phyloP scores from a whole-genome alignment of 2,797 vertebrate species.

The Tinamus major region DNA sequence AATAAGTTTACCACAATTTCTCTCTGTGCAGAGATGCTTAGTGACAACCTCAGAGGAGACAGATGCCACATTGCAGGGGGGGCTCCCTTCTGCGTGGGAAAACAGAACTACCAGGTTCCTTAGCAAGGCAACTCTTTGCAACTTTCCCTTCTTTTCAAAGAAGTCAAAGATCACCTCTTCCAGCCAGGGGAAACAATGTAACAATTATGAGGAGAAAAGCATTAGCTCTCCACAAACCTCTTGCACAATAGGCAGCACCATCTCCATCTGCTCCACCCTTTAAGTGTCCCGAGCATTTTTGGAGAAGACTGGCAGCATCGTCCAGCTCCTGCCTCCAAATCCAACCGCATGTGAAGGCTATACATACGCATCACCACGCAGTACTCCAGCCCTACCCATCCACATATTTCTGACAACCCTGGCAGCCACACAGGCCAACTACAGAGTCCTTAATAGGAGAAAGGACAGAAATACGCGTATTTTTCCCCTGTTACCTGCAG shows the following conservation, averaged over 20 bases:
- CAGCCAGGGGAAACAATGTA: background rate
- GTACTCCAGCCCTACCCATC: background rate
- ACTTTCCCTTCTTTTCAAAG: background rate
- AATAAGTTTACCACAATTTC: background rate
- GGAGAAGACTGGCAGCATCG: constrained; percentile 3
- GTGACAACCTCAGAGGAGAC: background rate
- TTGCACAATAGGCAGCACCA: background rate
- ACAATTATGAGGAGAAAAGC: constrained; percentile 12
- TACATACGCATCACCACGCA: background rate
- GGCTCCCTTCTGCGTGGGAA: background rate
- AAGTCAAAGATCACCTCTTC: background rate
- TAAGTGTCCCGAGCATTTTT: constrained; percentile 17
- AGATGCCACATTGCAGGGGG: background rate
- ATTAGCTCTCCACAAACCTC: constrained; percentile 33
- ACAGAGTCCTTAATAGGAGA: fast-evolving
- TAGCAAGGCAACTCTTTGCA: background rate
- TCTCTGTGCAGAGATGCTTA: background rate
- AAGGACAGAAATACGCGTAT: too few relatives aligned
- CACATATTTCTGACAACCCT: background rate
- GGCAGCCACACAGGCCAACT: fast-evolving
- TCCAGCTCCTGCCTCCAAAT: constrained; percentile 17
- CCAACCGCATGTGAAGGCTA: constrained; percentile 61
- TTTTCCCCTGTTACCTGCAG: background rate
- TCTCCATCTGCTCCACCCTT: constrained; percentile 58
- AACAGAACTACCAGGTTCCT: background rate